Evolutionary conservation across 2,113 vertebrate species (phyloP), one percentile per base, ranked within the genome.

Genomic region (Anthoscopus minutus): DNA sequence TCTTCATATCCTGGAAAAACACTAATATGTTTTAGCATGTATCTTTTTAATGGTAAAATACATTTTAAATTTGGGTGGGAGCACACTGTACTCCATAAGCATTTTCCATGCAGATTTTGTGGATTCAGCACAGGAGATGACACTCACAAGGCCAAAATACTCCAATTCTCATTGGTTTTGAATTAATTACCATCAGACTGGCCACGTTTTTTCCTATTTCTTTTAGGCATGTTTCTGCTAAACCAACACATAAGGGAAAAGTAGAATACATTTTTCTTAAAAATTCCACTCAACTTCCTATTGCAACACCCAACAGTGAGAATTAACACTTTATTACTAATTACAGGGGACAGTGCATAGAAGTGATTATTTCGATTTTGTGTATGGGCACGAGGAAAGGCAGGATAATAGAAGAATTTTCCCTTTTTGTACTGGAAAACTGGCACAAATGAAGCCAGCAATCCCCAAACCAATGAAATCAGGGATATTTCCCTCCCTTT

Each of bases 321-420:
- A 65, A 53, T 37, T 48, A 61, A 22, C 37, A 35, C 60, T n/a
- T 44, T 50, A 7, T n/a, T 71, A 24, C 24, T 80, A 45, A 70
- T 45, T 53, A 22, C 12, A 35, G 40, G 28, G 37, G 11, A n/a
- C 13, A 47, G 22, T 17, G 8, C 0, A 0, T 2, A 30, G 37
- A 50, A 61, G 16, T 2, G 25, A 35, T 70, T 2, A 0, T 44
- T 64, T 51, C 40, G 37, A 11, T 58, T 54, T n/a, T 2, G 0
- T 37, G 40, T 23, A 2, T 16, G 35, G 53, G 7, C n/a, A 30
- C 1, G 6, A 62, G 33, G 37, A 83, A 73, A 57, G 31, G 51
- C 65, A 78, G 22, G 11, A 31, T 15, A 81, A 70, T 28, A 3
- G 1, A 50, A 53, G 12, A 71, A 28, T 74, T 60, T 5, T 78